phyloP scores from a whole-genome alignment of 1,140 invertebrate genomes.

The Aphelenchoides fujianensis region DNA sequence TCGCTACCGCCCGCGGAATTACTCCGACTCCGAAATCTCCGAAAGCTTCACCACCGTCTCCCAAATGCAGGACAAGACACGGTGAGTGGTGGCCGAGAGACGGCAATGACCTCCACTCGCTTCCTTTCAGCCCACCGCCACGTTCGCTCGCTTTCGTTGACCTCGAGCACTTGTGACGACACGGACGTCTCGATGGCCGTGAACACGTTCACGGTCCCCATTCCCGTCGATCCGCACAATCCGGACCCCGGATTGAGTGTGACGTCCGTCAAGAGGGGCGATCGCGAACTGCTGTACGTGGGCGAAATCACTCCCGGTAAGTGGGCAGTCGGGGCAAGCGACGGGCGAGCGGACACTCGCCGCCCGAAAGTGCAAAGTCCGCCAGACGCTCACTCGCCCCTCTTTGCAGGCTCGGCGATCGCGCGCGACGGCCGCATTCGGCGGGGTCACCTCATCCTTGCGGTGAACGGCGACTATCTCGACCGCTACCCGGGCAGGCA shows the following conservation, averaged over 20 bases:
- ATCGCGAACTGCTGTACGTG: not conserved
- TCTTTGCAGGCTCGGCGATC: not conserved
- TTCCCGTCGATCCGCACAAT: not conserved
- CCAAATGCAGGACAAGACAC: not conserved
- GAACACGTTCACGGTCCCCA: not conserved
- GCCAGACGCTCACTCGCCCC: not conserved
- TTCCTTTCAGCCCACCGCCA: too few species aligned
- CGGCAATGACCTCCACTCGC: not conserved
- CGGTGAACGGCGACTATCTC: not conserved
- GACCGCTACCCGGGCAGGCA: not conserved
- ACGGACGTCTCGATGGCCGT: not conserved
- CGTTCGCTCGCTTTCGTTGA: not conserved
- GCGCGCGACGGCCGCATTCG: not conserved
- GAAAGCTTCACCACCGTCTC: not conserved
- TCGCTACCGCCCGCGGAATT: not conserved
- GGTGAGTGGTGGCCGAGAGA: not conserved
- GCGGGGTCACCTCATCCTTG: not conserved
- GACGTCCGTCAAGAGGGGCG: not conserved
- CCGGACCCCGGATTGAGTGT: not conserved
- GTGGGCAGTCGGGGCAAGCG: not conserved
- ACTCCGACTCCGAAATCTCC: not conserved
- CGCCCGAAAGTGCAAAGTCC: not conserved
- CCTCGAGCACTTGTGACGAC: conserved; percentile 5
- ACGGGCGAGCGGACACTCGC: not conserved
- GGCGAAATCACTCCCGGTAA: not conserved